Evolutionary conservation across 2,888 invertebrate genomes (phyloP).

Genomic region (Eudasyphora cyanicolor): DNA sequence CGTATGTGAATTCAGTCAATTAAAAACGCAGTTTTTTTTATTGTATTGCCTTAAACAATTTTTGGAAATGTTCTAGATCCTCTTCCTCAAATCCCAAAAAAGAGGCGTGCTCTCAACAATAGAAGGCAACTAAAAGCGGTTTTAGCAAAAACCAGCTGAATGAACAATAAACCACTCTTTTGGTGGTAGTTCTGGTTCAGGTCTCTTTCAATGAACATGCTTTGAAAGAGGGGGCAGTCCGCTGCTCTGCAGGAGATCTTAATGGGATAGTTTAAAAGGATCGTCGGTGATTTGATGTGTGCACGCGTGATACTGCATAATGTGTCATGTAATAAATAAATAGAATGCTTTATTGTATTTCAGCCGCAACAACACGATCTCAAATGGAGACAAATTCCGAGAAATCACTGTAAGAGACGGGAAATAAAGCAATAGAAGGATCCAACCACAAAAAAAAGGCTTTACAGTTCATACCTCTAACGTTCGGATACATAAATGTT

Average conservation of each 20-base stretch:
- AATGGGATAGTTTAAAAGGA: neutral
- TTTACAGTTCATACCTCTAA: too few relatives aligned
- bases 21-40: neutral
- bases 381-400: too few relatives aligned
- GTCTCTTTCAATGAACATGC: neutral
- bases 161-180: neutral
- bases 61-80: neutral
- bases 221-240: neutral
- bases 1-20: neutral
- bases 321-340: neutral
- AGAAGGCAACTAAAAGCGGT: neutral
- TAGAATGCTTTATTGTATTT: too few relatives aligned
- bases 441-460: too few relatives aligned
- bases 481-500: too few relatives aligned
- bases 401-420: too few relatives aligned
- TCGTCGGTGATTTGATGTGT: neutral
- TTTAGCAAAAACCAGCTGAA: neutral
- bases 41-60: neutral
- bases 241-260: neutral
- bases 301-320: neutral
- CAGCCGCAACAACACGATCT: too few relatives aligned
- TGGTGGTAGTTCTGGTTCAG: neutral
- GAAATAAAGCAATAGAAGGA: too few relatives aligned
- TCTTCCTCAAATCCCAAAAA: neutral
- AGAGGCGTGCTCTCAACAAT: slow-evolving; percentile 6